These are phyloP conservation scores for Dendroctonus ponderosae DNA, from an alignment of 1,140 invertebrate species.

Conservation along the genomic window DNA sequence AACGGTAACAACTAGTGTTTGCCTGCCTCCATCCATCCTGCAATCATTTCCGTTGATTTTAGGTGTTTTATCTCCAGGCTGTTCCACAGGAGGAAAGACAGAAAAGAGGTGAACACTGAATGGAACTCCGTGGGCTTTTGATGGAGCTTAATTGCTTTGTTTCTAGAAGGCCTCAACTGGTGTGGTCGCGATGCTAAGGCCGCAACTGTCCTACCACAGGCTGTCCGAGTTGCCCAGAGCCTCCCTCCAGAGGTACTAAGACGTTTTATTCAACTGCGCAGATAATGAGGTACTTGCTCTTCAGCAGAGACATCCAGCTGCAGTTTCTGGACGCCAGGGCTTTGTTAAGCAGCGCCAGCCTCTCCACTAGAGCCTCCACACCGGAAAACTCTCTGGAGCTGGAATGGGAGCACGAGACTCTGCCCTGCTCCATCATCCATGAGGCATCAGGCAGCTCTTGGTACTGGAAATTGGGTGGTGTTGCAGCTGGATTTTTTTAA, in stretches of 20 bases:
- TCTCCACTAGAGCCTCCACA: slow-evolving; percentile 52
- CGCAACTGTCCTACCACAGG: slow-evolving; percentile 52
- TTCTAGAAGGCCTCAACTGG: slow-evolving; percentile 50
- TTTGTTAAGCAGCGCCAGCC: slow-evolving; percentile 50
- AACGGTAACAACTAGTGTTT: slow-evolving; percentile 12
- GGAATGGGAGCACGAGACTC: slow-evolving; percentile 62
- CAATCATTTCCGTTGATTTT: slow-evolving; percentile 31
- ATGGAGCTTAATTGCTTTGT: slow-evolving; percentile 4
- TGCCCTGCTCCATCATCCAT: slow-evolving; percentile 43
- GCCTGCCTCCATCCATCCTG: neutral
- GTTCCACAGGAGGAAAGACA: slow-evolving; percentile 40
- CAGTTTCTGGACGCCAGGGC: slow-evolving; percentile 55
- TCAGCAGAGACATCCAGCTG: slow-evolving; percentile 52
- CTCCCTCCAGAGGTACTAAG: slow-evolving; percentile 44
- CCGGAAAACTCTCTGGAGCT: slow-evolving; percentile 59
- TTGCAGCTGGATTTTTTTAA: neutral
- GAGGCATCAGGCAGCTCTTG: slow-evolving; percentile 48
- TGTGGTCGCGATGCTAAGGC: slow-evolving; percentile 53
- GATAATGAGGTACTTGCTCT: slow-evolving; percentile 21
- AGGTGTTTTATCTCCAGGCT: slow-evolving; percentile 41
- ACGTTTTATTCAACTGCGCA: neutral
- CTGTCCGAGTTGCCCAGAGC: slow-evolving; percentile 48
- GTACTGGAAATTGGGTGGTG: slow-evolving; percentile 31
- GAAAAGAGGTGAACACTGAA: slow-evolving; percentile 38
- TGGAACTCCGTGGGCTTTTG: neutral